A percentile compares a stretch with the other conserved stretches of the same genome.
These are phyloP conservation scores for Oncorhynchus gorbuscha DNA, from an alignment of 2,113 vertebrate species.

Conservation along the genomic window DNA sequence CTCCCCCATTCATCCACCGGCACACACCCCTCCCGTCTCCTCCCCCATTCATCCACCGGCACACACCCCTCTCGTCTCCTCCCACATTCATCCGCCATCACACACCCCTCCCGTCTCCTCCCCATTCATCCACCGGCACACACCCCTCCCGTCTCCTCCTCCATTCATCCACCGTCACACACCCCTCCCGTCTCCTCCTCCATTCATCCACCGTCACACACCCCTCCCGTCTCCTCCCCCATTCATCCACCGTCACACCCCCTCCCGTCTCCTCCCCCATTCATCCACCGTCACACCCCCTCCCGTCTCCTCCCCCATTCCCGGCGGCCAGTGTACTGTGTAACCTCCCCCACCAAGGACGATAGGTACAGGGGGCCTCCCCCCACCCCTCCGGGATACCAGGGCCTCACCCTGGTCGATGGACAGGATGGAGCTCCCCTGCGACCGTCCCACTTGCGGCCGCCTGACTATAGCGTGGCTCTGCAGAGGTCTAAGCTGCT, in stretches of 20 bases:
- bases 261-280: constrained; percentile 75
- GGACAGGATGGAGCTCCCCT: constrained; percentile 69
- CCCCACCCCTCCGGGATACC: constrained; percentile 95
- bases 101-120: constrained; percentile 72
- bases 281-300: constrained; percentile 38
- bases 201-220: constrained; percentile 33
- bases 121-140: no score
- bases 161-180: constrained; percentile 44
- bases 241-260: constrained; percentile 43
- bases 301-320: constrained; percentile 73
- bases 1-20: no score
- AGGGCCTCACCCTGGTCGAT: constrained; percentile 89
- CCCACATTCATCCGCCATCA: no score
- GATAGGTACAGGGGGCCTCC: constrained; percentile 94
- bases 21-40: no score
- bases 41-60: no score
- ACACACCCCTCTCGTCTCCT: no score
- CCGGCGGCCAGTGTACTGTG: constrained; percentile 91
- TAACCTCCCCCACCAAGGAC: constrained; percentile 94
- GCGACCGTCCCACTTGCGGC: constrained; percentile 84
- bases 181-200: constrained; percentile 73
- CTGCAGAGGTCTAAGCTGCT: constrained; percentile 96
- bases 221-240: constrained; percentile 74
- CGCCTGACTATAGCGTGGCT: constrained; percentile 96
- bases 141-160: constrained; percentile 74